Conservation (phyloP, 2,797 vertebrate genomes). For the Melanogrammus aeglefinus region DNA sequence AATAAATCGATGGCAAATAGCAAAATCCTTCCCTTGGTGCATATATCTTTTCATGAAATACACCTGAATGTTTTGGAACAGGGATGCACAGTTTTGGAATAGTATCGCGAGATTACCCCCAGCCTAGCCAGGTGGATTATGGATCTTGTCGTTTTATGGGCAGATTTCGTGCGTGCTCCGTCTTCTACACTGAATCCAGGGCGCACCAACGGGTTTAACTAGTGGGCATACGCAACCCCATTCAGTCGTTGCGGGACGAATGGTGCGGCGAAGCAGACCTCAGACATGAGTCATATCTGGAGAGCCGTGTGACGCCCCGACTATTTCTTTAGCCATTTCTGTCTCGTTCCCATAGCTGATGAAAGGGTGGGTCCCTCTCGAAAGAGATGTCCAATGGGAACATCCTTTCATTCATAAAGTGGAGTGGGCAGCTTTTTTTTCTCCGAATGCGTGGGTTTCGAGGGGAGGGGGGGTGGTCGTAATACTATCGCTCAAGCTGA, state of each 20-base stretch:
- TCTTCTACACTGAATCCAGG: neutral
- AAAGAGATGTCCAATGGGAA: conserved; percentile 63
- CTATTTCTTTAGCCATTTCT: neutral
- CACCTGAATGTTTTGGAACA: conserved; percentile 55
- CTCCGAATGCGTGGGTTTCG: conserved; percentile 66
- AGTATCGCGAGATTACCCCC: conserved; percentile 65
- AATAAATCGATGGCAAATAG: conserved; percentile 48
- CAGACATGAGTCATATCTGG: neutral
- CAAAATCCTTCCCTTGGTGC: neutral
- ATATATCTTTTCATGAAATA: conserved; percentile 62
- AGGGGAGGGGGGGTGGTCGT: conserved; percentile 58
- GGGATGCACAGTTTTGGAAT: conserved; percentile 29
- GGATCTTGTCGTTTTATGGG: conserved; percentile 68
- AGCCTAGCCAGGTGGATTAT: conserved; percentile 1
- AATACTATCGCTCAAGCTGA: conserved; percentile 74
- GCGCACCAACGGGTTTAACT: conserved; percentile 35
- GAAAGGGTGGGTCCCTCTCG: conserved; percentile 53
- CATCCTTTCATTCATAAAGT: conserved; percentile 78
- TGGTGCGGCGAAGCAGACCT: neutral
- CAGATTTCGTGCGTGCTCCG: neutral
- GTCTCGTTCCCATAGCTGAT: neutral
- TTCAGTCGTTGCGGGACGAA: neutral
- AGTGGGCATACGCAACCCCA: neutral
- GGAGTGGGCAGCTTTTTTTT: conserved; percentile 63
- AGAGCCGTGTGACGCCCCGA: neutral